Evolutionary conservation across 1,140 invertebrate genomes (phyloP), one percentile per base, ranked within the genome.

Genomic region (Wiebesia pumilae): DNA sequence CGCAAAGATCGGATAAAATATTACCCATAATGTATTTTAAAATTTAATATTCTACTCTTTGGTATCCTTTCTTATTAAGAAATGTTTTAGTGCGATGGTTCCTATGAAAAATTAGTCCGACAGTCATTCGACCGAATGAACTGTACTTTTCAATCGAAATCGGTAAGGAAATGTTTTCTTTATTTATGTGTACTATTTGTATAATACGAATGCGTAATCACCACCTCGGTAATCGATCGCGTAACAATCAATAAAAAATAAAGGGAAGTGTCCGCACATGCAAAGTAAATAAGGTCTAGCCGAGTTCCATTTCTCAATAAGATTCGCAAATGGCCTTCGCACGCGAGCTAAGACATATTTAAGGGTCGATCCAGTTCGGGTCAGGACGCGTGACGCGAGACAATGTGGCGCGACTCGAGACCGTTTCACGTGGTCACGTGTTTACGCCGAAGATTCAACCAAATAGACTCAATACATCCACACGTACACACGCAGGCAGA

Each of bases 381-480:
- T 86, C 87, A 86, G 82, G 89, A 85, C 87, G 88, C 89, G 89
- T 90, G 89, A 90, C 88, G 79, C 88, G 87, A 89, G 88, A 90
- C 89, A 91, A 90, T 91, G 88, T 88, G 88, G 87, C 87, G 77
- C 62, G 83, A 6, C 33, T 51, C 38, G 51, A 51, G 69, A 51
- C 43, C 62, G 75, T 43, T 67, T 79, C 67, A 14, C 30, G 33
- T 14, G 14, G 73, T 78, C 85, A 54, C 75, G 85, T 82, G 85
- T 82, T 86, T 82, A 86, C 71, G 38, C n/a, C 71, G 71, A 24
- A 30, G 40, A 65, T 62, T 51, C 51, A 71, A 47, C 43, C 71
- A 79, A 77, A 62, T 65, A 38, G 83, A 38, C 54, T 67, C 35
- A 47, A 86, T 51, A 24, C 78, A 24, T 14, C 16, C 30, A 51